A percentile compares a stretch with the other conserved stretches of the same genome.
Evolutionary conservation across 2,888 invertebrate species (phyloP).

Genomic region (Hesperia comma): DNA sequence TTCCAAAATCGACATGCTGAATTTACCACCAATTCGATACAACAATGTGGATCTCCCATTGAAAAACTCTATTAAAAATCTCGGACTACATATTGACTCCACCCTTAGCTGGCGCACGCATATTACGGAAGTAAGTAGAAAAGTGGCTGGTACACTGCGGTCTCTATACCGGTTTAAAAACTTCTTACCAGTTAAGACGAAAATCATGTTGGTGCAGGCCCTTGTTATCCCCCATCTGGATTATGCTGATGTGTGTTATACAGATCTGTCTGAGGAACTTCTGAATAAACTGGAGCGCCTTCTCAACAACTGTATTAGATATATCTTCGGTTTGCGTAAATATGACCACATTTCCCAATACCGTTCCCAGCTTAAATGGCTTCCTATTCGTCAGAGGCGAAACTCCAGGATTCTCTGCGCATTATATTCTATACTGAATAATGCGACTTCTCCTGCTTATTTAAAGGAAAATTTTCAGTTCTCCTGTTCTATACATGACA

Average conservation of each 20-base stretch:
- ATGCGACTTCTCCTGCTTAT: conserved; percentile 2
- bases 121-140: too few relatives aligned
- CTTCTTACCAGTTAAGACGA: too few relatives aligned
- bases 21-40: too few relatives aligned
- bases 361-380: conserved; percentile 8
- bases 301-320: background rate
- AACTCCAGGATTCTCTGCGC: background rate
- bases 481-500: background rate
- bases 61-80: too few relatives aligned
- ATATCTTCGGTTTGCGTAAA: background rate
- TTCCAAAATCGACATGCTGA: too few relatives aligned
- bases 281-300: conserved; percentile 3
- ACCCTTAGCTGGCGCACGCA: too few relatives aligned
- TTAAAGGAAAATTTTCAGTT: conserved; percentile 10
- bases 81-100: too few relatives aligned
- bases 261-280: background rate
- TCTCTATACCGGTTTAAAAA: too few relatives aligned
- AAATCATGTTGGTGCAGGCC: too few relatives aligned
- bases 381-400: conserved; percentile 10
- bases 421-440: background rate
- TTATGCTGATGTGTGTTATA: background rate
- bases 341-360: conserved; percentile 3
- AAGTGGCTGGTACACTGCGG: too few relatives aligned
- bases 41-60: too few relatives aligned
- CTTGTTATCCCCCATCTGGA: too few relatives aligned